A percentile compares a stretch with the other conserved stretches of the same genome.
Conservation (phyloP, 92 coral and sea anemone species). For the Montipora capitata region DNA sequence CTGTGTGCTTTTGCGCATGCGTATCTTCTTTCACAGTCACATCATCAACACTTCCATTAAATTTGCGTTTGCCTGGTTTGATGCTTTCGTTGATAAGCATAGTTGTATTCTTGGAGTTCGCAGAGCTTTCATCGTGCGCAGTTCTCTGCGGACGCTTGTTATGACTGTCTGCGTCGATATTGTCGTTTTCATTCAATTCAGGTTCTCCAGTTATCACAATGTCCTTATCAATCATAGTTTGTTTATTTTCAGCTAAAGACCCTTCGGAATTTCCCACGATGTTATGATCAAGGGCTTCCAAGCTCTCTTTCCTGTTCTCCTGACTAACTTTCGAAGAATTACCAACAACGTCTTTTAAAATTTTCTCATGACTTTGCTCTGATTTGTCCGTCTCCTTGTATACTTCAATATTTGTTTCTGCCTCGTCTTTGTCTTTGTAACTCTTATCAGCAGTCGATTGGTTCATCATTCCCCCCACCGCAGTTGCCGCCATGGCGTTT, state of each 20-base stretch:
- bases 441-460: not conserved
- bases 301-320: constrained; percentile 10
- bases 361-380: not conserved
- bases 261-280: not conserved
- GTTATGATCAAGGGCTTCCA: constrained; percentile 28
- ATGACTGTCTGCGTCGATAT: constrained; percentile 20
- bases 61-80: not conserved
- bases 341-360: not conserved
- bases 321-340: not conserved
- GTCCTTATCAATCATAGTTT: constrained; percentile 30
- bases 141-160: constrained; percentile 1
- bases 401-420: constrained; percentile 6
- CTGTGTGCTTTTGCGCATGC: constrained; percentile 6
- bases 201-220: constrained; percentile 47
- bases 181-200: constrained; percentile 16
- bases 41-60: not conserved
- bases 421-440: not conserved
- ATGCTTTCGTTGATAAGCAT: not conserved
- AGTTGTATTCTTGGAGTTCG: not conserved
- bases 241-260: not conserved
- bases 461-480: not conserved
- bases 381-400: constrained; percentile 44
- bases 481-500: constrained; percentile 45
- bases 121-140: not conserved
- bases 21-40: not conserved